Conservation (phyloP, 2,888 invertebrate species). For the Caenorhabditis sp. region DNA sequence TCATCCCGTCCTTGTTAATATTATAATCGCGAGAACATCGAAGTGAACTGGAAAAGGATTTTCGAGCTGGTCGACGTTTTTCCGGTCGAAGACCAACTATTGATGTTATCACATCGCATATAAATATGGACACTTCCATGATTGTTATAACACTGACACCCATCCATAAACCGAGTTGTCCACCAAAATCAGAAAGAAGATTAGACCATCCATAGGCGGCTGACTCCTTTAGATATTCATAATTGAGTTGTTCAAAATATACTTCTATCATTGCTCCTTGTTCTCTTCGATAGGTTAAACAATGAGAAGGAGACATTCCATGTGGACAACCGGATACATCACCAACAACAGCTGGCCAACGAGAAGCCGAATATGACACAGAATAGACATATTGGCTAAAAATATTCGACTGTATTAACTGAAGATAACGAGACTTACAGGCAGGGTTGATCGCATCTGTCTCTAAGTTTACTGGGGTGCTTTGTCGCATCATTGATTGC, state of each 20-base stretch:
- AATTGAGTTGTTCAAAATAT: constrained; percentile 68
- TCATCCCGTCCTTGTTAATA: constrained; percentile 40
- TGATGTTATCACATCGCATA: constrained; percentile 35
- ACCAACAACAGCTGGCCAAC: constrained; percentile 60
- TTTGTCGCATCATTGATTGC: constrained; percentile 56
- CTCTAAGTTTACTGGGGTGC: constrained; percentile 47
- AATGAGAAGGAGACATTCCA: constrained; percentile 57
- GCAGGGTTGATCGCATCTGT: constrained; percentile 67
- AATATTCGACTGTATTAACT: neutral
- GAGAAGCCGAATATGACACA: constrained; percentile 61
- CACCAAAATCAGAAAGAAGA: constrained; percentile 68
- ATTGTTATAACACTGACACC: constrained; percentile 64
- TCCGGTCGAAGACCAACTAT: constrained; percentile 19
- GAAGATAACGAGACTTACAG: constrained; percentile 34
- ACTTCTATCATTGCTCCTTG: constrained; percentile 62
- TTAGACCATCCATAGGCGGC: constrained; percentile 68
- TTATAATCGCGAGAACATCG: constrained; percentile 38
- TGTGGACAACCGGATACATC: constrained; percentile 58
- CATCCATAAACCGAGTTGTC: constrained; percentile 67
- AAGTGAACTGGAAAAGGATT: constrained; percentile 36
- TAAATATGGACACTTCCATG: constrained; percentile 49
- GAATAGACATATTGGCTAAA: constrained; percentile 65
- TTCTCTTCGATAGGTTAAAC: constrained; percentile 61
- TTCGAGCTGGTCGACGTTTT: constrained; percentile 31
- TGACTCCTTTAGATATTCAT: constrained; percentile 63